Evolutionary conservation across 2,888 invertebrate genomes (phyloP), one percentile per base, ranked within the genome.

Genomic region (Philhelius pedissequus): DNA sequence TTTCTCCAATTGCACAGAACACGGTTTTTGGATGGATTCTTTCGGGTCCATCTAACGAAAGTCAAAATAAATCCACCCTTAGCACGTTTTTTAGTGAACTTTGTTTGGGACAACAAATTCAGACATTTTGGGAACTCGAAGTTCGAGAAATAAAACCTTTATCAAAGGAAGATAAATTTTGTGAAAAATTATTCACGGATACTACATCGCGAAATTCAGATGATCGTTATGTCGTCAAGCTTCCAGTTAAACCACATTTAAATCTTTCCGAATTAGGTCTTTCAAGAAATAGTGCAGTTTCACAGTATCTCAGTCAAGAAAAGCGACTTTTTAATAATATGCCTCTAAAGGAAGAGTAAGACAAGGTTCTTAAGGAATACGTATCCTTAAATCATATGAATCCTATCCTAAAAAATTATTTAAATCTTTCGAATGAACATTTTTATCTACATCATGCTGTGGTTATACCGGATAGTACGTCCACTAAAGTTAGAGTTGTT

Each of bases 91-190:
- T 58, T 35, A 50, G 58, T 6, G 32, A 35, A 22, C 6, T 71
- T 11, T 18, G 30, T 13, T 35, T 71, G 13, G 35, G 45, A 30
- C 56, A 48, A 32, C 45, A 56, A 48, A 35, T 71, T 15, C 25
- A 60, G 11, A 13, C 18, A 71, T 71, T 71, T 62, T 71, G 35
- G 48, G 60, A 71, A 11, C 20, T 73, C 5, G 71, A 71, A 35
- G 11, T 71, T 30, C 9, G n/a, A 18, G 25, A 62, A 5, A 3
- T 52, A 1, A 20, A 60, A 38, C 60, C 48, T 8, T 13, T 73
- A 13, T 15, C 71, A 1, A 32, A 48, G 0, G 60, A 73, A 38
- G 50, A 60, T 8, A 27, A 25, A 18, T 50, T 27, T 56, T 56
- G 56, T 35, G 56, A 56, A 35, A 56, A 56, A 20, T 6, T 56